Percentiles rank a stretch among this genome's conserved stretches.
phyloP scores from a whole-genome alignment of 2,888 invertebrate genomes.

The Ypsolopha sequella region DNA sequence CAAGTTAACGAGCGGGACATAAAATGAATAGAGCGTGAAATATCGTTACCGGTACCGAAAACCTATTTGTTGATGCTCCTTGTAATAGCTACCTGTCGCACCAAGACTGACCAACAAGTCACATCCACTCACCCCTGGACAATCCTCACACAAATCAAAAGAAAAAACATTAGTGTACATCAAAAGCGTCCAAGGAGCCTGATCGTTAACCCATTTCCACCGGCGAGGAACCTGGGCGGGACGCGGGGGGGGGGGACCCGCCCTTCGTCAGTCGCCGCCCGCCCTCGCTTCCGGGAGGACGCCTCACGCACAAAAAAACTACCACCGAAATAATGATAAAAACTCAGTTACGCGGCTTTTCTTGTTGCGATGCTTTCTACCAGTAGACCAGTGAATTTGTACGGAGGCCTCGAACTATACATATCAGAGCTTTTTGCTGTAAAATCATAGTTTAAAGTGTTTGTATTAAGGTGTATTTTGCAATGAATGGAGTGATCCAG shows the following conservation, averaged over 20 bases:
- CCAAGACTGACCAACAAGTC: neutral
- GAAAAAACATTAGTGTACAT: constrained; percentile 22
- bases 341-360: neutral
- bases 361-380: neutral
- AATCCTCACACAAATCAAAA: constrained; percentile 19
- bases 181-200: constrained; percentile 27
- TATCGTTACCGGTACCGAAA: no score
- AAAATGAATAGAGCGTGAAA: no score
- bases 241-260: constrained; percentile 12
- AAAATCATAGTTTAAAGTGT: constrained; percentile 15
- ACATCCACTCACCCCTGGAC: neutral
- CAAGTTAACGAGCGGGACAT: no score
- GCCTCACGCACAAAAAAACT: constrained; percentile 18
- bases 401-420: constrained; percentile 47
- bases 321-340: neutral
- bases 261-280: constrained; percentile 47
- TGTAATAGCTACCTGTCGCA: neutral
- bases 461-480: constrained; percentile 9
- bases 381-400: neutral
- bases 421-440: constrained; percentile 41
- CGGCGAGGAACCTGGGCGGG: neutral
- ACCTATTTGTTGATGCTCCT: no score
- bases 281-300: constrained; percentile 28
- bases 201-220: constrained; percentile 54
- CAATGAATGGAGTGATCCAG: constrained; percentile 8